phyloP scores from a whole-genome alignment of 1,140 invertebrate genomes.

The Drosophila melanica region DNA sequence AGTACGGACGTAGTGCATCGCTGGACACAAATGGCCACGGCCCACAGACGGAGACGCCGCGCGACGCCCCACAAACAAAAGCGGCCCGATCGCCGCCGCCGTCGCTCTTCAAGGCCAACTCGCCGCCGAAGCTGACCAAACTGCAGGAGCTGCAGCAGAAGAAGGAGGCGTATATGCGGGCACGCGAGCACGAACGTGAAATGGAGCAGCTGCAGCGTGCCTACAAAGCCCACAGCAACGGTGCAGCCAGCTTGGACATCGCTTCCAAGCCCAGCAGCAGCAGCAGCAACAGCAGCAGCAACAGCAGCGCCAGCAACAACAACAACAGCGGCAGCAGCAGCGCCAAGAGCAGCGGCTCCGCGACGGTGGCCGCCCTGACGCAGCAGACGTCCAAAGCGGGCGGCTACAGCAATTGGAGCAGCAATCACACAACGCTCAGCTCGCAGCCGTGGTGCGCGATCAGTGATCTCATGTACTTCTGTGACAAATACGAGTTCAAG shows the following conservation, averaged over 20 bases:
- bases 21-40: conserved; percentile 58
- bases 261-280: conserved; percentile 16
- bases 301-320: conserved; percentile 1
- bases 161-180: conserved; percentile 67
- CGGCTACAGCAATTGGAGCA: conserved; percentile 72
- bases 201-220: conserved; percentile 65
- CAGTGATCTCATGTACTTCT: conserved; percentile 78
- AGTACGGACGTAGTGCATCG: conserved; percentile 69
- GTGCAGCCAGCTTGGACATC: conserved; percentile 12
- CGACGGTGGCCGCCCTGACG: conserved; percentile 6
- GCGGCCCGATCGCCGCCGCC: conserved; percentile 26
- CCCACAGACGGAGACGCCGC: conserved; percentile 17
- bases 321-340: conserved; percentile 2
- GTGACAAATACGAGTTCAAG: conserved; percentile 80
- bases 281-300: not conserved
- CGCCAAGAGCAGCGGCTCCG: conserved; percentile 5
- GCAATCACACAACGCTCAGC: conserved; percentile 58
- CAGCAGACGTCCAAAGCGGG: conserved; percentile 41
- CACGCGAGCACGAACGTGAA: conserved; percentile 60
- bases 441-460: conserved; percentile 75
- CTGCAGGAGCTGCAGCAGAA: conserved; percentile 69
- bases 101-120: conserved; percentile 46
- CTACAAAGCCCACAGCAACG: conserved; percentile 22
- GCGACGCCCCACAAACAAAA: conserved; percentile 7
- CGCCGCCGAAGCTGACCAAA: conserved; percentile 68